phyloP scores from a whole-genome alignment of 2,113 vertebrate species.

The Chroicocephalus ridibundus region DNA sequence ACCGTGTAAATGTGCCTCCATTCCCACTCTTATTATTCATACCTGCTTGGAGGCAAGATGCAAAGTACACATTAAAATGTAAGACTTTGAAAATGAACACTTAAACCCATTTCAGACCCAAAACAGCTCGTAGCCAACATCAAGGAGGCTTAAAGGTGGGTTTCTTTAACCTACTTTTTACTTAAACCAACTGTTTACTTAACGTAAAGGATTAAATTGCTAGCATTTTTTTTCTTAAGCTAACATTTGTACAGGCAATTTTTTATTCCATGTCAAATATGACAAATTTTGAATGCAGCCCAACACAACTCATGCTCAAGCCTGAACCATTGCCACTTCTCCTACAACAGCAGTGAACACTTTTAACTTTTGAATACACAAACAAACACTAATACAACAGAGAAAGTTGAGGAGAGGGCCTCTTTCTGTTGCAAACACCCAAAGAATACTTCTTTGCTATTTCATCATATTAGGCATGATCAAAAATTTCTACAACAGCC shows the following conservation, averaged over 20 bases:
- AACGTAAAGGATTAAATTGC: background rate
- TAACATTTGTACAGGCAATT: background rate
- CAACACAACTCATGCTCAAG: background rate
- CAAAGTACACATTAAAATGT: background rate
- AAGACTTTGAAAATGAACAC: background rate
- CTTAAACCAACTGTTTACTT: background rate
- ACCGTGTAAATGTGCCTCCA: background rate
- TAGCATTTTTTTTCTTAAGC: background rate
- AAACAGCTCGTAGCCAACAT: background rate
- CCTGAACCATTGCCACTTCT: background rate
- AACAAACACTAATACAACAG: background rate
- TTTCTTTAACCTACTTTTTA: background rate
- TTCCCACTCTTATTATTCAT: background rate
- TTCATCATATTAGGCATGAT: background rate
- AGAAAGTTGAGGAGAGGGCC: background rate
- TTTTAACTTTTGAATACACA: background rate
- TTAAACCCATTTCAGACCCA: background rate
- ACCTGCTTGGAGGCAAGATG: background rate
- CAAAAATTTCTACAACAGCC: conserved; percentile 1
- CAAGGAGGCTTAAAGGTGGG: background rate
- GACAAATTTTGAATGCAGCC: background rate
- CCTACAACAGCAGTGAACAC: background rate
- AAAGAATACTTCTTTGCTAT: background rate
- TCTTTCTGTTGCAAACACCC: background rate
- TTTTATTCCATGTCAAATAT: background rate